phyloP scores from a whole-genome alignment of 2,888 invertebrate genomes.

The Ellobium chinense region DNA sequence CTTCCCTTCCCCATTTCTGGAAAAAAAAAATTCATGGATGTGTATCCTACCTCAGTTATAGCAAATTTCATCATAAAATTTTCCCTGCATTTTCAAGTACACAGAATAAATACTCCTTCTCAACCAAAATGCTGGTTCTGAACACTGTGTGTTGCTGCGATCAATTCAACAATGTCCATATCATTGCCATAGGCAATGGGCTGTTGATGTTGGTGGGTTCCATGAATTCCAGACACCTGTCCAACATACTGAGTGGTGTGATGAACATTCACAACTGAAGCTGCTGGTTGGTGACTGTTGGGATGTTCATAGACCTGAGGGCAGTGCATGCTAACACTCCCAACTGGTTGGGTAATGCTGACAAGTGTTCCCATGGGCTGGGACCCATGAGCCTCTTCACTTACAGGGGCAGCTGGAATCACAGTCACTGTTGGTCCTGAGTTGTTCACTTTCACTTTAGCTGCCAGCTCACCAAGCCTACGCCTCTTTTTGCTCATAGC shows the following conservation, averaged over 20 bases:
- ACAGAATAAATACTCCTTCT: neutral
- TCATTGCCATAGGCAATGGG: slow-evolving; percentile 37
- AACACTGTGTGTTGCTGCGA: slow-evolving; percentile 44
- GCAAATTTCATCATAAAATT: too few species aligned
- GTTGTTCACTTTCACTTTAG: slow-evolving; percentile 32
- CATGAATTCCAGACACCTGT: slow-evolving; percentile 39
- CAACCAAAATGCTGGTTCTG: slow-evolving; percentile 46
- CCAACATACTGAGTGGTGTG: slow-evolving; percentile 40
- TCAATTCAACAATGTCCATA: slow-evolving; percentile 46
- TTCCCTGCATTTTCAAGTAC: too few species aligned
- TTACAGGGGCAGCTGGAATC: slow-evolving; percentile 31
- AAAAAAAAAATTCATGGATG: too few species aligned
- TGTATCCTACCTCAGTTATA: too few species aligned
- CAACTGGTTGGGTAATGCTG: slow-evolving; percentile 37
- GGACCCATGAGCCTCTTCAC: slow-evolving; percentile 33
- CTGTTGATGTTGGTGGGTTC: slow-evolving; percentile 42
- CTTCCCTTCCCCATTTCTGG: too few species aligned
- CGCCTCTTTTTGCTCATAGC: slow-evolving; percentile 29
- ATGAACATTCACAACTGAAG: slow-evolving; percentile 39
- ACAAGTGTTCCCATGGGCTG: slow-evolving; percentile 35
- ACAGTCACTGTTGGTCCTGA: slow-evolving; percentile 19
- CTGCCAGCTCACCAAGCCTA: slow-evolving; percentile 28
- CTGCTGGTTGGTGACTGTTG: slow-evolving; percentile 36
- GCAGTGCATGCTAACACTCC: slow-evolving; percentile 40
- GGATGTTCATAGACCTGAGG: slow-evolving; percentile 43